Evolutionary conservation across 53 echinoderm and acorn worm species (phyloP), one percentile per base, ranked within the genome.

Genomic region (Arbacia lixula): DNA sequence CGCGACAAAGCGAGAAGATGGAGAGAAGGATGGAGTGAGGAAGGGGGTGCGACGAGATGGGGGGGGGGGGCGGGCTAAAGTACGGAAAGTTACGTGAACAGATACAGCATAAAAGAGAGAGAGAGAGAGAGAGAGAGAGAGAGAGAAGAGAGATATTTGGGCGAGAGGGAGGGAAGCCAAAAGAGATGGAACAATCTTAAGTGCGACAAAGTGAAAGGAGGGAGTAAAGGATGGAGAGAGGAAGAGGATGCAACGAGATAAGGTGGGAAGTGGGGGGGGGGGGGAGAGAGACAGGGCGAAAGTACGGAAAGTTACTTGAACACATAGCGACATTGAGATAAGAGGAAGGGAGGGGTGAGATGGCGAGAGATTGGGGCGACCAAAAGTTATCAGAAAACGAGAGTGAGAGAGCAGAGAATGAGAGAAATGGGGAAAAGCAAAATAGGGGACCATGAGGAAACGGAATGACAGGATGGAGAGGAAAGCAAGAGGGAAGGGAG

Each of bases 1-100:
- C 77, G 77, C 77, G 77, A 26, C 77, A 77, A 77, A 57, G 77
- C 77, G 77, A 38, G 21, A 4, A 77, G 58, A 27, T 57, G 31
- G 77, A 58, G 74, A 53, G 51, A 53, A 53, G 53, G 16, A 42
- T 31, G 20, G 33, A 20, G 32, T 57, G 58, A 20, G 16, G 22
- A 5, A 20, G 12, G 5, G 35, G 34, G 8, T 29, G 36, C 51
- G 34, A n/a, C 32, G 51, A 30, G 11, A 35, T 14, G 20, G 32
- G 21, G 41, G 28, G 3, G 17, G 17, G 30, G 32, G 64, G 17
- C 0, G 0, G 33, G 6, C 8, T 10, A 14, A 14, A 14, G 46
- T 46, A 46, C 8, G 8, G 46, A 14, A 46, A 46, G 46, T n/a
- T n/a, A n/a, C n/a, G n/a, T n/a, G n/a, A n/a, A n/a, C n/a, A n/a